Base-by-base conservation (phyloP, 2,797 vertebrate species). In the Ctenochaetus hawaiiensis region DNA sequence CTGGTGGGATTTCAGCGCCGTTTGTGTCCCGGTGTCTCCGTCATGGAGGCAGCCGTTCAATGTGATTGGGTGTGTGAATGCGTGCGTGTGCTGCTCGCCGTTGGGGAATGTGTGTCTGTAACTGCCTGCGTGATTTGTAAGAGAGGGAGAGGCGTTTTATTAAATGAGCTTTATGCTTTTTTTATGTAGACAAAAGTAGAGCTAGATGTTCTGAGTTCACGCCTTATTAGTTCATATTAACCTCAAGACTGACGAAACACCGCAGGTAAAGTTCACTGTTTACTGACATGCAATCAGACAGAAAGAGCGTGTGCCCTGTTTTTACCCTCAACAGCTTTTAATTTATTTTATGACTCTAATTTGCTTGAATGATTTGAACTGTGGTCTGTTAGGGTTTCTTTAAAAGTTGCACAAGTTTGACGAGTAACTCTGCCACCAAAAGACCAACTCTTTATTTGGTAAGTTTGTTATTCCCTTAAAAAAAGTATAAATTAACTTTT, bases 181-280 rank as follows among this genome's bases (percentile, higher is more conserved):
- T 64, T 54, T 16, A 2, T 34, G 47, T 5, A 0, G 43, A 47
- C 65, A 56, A 72, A 72, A 67, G 67, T 62, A 56, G 63, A 72
- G 37, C 49, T 9, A 47, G 43, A 69, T 41, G 73, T 77, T 80
- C 70, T 34, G 14, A 53, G 67, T 52, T 75, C 60, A 53, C 48
- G 45, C 34, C 34, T 57, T 73, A 68, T 45, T 78, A 67, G 67
- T 57, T 57, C 54, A 65, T 51, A 77, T 67, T 22, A 72, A 48
- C 61, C 20, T 41, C 47, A 5, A 52, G 43, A 62, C 60, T 20
- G 26, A 67, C 23, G 26, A 12, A 67, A 66, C 69, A 77, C 39
- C 63, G 66, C 1, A 53, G 54, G 72, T 34, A 20, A 51, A 2
- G 41, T 11, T 66, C 49, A 13, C 22, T 22, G 60, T 37, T 74